phyloP scores from a whole-genome alignment of 2,797 vertebrate genomes.

The Hirundo rustica region DNA sequence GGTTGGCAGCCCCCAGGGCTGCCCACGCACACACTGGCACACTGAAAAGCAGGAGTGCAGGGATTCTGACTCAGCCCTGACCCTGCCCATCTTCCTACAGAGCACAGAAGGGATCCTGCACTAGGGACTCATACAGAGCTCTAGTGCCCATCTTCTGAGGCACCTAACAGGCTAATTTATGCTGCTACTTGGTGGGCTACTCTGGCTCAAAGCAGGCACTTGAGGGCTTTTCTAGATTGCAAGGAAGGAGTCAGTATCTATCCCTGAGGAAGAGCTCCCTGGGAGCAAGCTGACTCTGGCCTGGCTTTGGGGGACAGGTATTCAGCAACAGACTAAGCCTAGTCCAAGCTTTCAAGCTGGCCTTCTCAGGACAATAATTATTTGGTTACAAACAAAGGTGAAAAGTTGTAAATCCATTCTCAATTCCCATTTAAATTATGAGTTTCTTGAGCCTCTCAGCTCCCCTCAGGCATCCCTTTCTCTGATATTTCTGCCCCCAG shows the following conservation, averaged over 20 bases:
- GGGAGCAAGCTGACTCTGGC: not conserved
- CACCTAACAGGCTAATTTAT: not conserved
- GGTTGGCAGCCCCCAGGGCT: not conserved
- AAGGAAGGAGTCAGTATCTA: not conserved
- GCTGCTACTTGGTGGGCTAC: not conserved
- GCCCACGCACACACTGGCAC: not conserved
- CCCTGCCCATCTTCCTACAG: accelerated
- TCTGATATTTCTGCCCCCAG: constrained; percentile 29
- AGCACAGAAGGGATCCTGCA: not conserved
- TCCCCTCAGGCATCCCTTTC: not conserved
- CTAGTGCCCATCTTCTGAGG: not conserved
- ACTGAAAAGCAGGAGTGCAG: not conserved
- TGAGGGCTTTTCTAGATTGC: not conserved
- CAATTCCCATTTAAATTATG: not conserved
- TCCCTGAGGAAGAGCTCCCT: not conserved
- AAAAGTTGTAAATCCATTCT: not conserved
- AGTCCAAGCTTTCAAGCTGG: not conserved
- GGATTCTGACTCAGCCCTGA: not conserved
- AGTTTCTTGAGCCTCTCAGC: not conserved
- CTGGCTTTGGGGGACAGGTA: not conserved
- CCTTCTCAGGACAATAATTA: not conserved
- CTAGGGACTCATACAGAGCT: not conserved
- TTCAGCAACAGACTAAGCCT: not conserved
- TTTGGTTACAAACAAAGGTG: not conserved
- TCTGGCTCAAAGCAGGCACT: not conserved